Conservation (phyloP, 2,113 vertebrate species). For the Hippocampus guttulatus region DNA sequence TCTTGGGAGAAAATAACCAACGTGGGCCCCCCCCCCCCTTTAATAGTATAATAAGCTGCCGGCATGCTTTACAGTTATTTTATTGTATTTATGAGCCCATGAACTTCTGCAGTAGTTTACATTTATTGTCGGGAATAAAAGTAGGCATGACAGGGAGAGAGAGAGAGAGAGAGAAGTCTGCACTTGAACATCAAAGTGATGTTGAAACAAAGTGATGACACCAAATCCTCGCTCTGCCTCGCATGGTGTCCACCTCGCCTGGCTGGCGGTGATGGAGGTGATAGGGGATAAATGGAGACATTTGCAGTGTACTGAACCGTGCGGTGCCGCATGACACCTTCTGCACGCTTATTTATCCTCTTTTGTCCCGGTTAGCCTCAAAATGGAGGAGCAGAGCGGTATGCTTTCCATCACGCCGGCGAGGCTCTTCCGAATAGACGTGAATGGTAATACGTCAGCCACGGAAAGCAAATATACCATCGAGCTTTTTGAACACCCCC, state of each 20-base stretch:
- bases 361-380: background rate
- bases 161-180: slow-evolving; percentile 10
- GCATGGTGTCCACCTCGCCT: slow-evolving; percentile 36
- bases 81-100: background rate
- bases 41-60: background rate
- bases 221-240: slow-evolving; percentile 41
- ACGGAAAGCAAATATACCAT: background rate
- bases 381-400: background rate
- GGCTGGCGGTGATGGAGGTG: slow-evolving; percentile 28
- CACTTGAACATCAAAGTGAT: slow-evolving; percentile 51
- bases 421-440: background rate
- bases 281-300: slow-evolving; percentile 21
- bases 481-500: slow-evolving; percentile 15
- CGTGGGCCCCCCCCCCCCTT: background rate
- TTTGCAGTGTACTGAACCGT: slow-evolving; percentile 36
- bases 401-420: background rate
- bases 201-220: slow-evolving; percentile 58
- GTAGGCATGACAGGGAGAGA: slow-evolving; percentile 1
- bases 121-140: background rate
- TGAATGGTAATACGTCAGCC: slow-evolving; percentile 1
- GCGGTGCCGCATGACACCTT: background rate
- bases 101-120: background rate
- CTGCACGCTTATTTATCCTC: background rate
- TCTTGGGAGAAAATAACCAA: background rate
- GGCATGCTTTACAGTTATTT: background rate